Conservation (phyloP, 2,797 vertebrate species). For the Melanotaenia pygmaea region DNA sequence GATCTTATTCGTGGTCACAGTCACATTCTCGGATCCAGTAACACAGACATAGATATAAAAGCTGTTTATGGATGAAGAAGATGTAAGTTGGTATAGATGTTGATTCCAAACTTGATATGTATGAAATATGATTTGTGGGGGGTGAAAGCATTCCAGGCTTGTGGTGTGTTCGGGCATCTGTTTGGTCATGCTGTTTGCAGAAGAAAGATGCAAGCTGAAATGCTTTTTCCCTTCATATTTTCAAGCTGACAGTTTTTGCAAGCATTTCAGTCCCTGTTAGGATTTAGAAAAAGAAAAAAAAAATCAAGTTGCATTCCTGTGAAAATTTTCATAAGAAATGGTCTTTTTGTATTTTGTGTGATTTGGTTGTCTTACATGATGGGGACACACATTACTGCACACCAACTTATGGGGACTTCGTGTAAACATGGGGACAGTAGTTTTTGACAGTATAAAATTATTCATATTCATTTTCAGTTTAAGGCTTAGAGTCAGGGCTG, state of each 20-base stretch:
- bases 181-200: conserved; percentile 7
- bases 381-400: too few relatives aligned
- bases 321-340: background rate
- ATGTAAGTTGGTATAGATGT: conserved; percentile 66
- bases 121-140: conserved; percentile 48
- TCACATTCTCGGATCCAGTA: conserved; percentile 53
- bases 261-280: background rate
- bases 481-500: too few relatives aligned
- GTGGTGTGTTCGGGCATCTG: conserved; percentile 41
- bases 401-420: too few relatives aligned
- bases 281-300: background rate
- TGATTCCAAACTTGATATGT: conserved; percentile 57
- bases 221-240: background rate
- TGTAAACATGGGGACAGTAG: too few relatives aligned
- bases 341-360: too few relatives aligned
- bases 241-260: background rate
- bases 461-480: too few relatives aligned
- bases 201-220: background rate
- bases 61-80: conserved; percentile 65
- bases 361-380: too few relatives aligned
- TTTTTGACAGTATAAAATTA: too few relatives aligned
- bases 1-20: conserved; percentile 45
- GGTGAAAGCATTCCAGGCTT: conserved; percentile 35
- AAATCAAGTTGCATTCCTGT: background rate
- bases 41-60: conserved; percentile 59